phyloP scores from a whole-genome alignment of 2,888 invertebrate genomes.

The Tolmerus cingulatus region DNA sequence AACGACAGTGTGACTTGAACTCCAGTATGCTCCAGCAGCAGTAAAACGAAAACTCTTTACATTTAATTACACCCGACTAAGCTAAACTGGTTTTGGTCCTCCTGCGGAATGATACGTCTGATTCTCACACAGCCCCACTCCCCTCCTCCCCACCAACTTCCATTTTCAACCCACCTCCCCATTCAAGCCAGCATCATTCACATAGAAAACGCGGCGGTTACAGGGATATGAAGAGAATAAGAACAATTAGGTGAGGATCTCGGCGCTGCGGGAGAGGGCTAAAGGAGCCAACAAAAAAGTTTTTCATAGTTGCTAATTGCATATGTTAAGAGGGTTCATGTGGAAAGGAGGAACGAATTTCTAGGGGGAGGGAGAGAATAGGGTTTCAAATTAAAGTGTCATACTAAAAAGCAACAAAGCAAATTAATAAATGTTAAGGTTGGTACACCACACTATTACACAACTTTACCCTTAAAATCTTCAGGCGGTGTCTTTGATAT shows the following conservation, averaged over 20 bases:
- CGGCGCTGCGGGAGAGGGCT: not conserved
- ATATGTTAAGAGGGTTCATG: not conserved
- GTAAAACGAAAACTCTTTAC: conserved; percentile 25
- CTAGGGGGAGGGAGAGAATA: too few species aligned
- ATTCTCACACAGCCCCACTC: not conserved
- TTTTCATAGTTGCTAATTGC: conserved; percentile 24
- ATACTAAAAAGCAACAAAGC: not conserved
- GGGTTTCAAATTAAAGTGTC: not conserved
- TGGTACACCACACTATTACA: not conserved
- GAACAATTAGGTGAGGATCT: not conserved
- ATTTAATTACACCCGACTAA: conserved; percentile 27
- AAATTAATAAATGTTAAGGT: not conserved
- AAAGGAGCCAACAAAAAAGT: not conserved
- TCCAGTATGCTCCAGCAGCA: not conserved
- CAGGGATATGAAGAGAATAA: not conserved
- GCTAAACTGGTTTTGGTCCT: not conserved
- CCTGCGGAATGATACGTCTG: not conserved
- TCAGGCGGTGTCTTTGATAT: too few species aligned
- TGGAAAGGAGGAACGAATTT: too few species aligned
- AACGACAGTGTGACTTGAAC: not conserved
- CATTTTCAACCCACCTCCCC: too few species aligned
- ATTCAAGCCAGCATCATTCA: not conserved
- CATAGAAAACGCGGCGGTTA: too few species aligned
- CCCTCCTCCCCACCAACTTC: too few species aligned
- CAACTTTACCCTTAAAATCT: not conserved